These are phyloP conservation scores for Sesia apiformis DNA, from an alignment of 2,888 invertebrate species.

Conservation along the genomic window DNA sequence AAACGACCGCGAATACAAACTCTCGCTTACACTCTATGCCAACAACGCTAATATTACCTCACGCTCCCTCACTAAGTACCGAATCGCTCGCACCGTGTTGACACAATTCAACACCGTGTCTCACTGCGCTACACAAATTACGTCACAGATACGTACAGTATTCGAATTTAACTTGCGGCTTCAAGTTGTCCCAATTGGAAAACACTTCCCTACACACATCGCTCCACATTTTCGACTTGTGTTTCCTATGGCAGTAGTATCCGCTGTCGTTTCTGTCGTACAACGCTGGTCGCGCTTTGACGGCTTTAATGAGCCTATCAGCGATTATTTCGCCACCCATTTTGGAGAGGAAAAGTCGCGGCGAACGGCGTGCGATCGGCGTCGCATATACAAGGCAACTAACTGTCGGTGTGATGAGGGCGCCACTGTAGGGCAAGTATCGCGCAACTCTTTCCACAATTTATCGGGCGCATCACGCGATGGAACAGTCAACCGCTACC, in stretches of 20 bases:
- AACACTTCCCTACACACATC: constrained; percentile 36
- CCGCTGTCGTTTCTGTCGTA: constrained; percentile 28
- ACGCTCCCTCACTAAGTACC: too few relatives aligned
- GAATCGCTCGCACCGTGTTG: too few relatives aligned
- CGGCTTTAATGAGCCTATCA: constrained; percentile 25
- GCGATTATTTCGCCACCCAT: background rate
- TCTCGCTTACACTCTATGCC: too few relatives aligned
- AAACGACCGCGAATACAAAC: too few relatives aligned
- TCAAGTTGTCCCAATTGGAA: constrained; percentile 26
- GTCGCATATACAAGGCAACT: background rate
- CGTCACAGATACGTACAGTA: constrained; percentile 11
- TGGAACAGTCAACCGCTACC: too few relatives aligned
- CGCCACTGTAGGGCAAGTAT: too few relatives aligned
- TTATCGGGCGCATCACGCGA: too few relatives aligned
- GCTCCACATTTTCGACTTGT: constrained; percentile 26
- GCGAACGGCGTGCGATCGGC: background rate
- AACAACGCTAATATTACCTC: too few relatives aligned
- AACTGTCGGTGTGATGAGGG: too few relatives aligned
- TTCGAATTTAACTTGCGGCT: constrained; percentile 30
- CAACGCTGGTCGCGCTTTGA: constrained; percentile 30
- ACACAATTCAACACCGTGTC: too few relatives aligned
- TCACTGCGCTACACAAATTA: background rate
- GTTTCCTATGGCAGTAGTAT: background rate
- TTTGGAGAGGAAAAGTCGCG: background rate
- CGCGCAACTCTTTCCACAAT: too few relatives aligned